Conservation (phyloP, 2,113 vertebrate genomes). For the Noctilio leporinus region DNA sequence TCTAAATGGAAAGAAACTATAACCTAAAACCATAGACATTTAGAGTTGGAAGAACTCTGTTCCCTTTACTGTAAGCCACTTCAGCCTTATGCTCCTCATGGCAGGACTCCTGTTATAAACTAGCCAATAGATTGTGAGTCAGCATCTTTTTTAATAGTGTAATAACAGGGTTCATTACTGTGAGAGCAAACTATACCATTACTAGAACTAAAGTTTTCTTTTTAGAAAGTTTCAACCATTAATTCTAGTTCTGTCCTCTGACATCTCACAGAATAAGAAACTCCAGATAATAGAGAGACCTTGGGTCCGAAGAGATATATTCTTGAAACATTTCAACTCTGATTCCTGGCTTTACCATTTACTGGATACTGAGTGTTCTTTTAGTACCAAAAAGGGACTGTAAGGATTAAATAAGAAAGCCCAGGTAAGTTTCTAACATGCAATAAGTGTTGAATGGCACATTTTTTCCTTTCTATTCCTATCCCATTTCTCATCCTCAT, state of each 20-base stretch:
- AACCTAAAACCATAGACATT: neutral
- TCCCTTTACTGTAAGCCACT: neutral
- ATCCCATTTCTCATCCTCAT: neutral
- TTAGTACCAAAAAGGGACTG: neutral
- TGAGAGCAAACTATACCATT: neutral
- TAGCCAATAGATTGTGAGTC: neutral
- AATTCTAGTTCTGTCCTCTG: neutral
- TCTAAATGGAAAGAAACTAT: neutral
- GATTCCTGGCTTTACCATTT: constrained; percentile 7
- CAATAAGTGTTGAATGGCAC: neutral
- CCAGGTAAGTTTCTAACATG: neutral
- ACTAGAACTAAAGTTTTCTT: neutral
- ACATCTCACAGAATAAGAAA: neutral
- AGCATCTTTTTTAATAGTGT: neutral
- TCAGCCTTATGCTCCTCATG: neutral
- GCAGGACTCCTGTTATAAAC: neutral
- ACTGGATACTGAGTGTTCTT: neutral
- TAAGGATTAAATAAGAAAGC: neutral
- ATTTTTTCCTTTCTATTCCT: constrained; percentile 19
- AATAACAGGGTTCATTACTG: neutral
- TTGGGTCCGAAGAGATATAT: neutral
- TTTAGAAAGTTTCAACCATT: neutral
- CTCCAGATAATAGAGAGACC: neutral
- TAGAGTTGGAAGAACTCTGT: neutral
- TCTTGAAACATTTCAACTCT: constrained; percentile 18